Conservation (phyloP, 2,113 vertebrate species). For the Tetrax tetrax region DNA sequence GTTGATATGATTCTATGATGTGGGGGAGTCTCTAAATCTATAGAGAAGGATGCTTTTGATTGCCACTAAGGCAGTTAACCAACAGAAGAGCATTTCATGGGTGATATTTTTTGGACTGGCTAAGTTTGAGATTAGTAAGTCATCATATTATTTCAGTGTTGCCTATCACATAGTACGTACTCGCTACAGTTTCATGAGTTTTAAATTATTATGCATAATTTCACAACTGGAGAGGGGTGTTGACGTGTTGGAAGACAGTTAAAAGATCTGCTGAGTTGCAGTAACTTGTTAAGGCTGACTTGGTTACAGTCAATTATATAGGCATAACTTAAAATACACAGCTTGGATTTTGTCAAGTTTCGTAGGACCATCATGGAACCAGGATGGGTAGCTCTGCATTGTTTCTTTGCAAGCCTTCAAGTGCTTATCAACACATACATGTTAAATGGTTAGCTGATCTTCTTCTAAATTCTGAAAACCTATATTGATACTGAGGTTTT, state of each 20-base stretch:
- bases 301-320: background rate
- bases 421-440: background rate
- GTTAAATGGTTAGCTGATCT: background rate
- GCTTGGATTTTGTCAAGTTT: background rate
- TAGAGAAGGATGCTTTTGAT: background rate
- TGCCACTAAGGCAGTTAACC: background rate
- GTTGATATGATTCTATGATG: background rate
- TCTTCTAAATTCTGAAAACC: background rate
- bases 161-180: background rate
- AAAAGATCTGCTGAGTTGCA: background rate
- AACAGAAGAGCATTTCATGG: background rate
- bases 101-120: background rate
- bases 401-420: background rate
- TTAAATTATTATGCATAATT: background rate
- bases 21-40: background rate
- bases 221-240: background rate
- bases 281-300: background rate
- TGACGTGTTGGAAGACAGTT: background rate
- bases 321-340: background rate
- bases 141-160: background rate
- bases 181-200: background rate
- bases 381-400: background rate
- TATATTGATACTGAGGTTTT: background rate
- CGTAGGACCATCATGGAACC: background rate
- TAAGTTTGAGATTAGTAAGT: background rate